Evolutionary conservation across 2,113 vertebrate genomes (phyloP), one percentile per base, ranked within the genome.

Genomic region (Cyprinodon tularosa): DNA sequence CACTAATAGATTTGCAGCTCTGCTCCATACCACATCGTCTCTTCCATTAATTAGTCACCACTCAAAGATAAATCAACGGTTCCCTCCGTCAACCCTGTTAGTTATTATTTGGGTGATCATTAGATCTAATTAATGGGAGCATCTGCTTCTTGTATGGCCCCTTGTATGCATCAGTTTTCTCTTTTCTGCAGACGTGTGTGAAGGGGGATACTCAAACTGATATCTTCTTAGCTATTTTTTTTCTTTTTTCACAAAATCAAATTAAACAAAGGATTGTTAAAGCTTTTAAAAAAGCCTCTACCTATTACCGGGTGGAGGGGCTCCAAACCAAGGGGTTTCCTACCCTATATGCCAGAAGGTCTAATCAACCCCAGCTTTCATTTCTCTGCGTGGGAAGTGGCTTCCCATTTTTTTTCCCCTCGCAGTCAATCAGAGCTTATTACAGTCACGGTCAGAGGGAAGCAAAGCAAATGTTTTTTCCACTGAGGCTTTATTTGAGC

Each of bases 331-430:
- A 80, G 79, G 88, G 89, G 79, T 89, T 88, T 89, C 80, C 85
- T 63, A 75, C 74, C 76, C 81, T 17, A 57, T 12, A 53, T 77
- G 74, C 71, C 83, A 91, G 71, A 77, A 83, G 85, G 82, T 80
- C 67, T 89, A 89, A 93, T 92, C 80, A 81, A 74, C 75, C 79
- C 80, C 92, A 92, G 90, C 86, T 89, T 92, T 89, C 77, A 37
- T 77, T 74, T 84, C 72, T 65, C 72, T 42, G 79, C 78, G 74
- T 90, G 88, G 84, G 77, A 90, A 86, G 78, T 57, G 0, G 76
- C 74, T 89, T 71, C 62, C 60, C 59, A 65, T 73, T 66, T 70
- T 29, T 29, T 36, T 59, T 59, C 63, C 44, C 63, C 74, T 77
- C 48, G 3, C 64, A 86, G 69, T 86, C 80, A 81, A 83, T 87